Evolutionary conservation across 2,888 invertebrate species (phyloP).

Genomic region (Fragum whitleyi): DNA sequence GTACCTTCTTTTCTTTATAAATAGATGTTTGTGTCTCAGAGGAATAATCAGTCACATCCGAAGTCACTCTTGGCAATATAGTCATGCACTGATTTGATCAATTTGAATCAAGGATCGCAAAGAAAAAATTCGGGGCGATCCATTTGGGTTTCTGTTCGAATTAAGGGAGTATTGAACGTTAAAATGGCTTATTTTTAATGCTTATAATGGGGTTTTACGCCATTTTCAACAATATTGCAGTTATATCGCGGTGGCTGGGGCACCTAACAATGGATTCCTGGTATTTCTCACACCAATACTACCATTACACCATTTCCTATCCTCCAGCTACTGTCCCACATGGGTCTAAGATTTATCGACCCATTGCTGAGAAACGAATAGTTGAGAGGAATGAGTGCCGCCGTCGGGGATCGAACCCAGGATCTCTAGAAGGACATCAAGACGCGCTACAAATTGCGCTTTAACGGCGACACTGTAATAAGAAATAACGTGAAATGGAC

Average conservation of each 20-base stretch:
- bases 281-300: not conserved
- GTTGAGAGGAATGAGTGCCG: not conserved
- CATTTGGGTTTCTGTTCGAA: too few relatives aligned
- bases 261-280: not conserved
- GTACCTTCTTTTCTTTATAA: too few relatives aligned
- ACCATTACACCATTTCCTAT: not conserved
- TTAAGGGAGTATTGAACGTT: too few relatives aligned
- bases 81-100: too few relatives aligned
- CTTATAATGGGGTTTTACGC: not conserved
- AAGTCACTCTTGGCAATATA: too few relatives aligned
- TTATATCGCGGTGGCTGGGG: too few relatives aligned
- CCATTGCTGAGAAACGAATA: not conserved
- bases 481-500: too few relatives aligned
- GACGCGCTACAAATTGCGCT: not conserved
- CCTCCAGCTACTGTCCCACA: not conserved
- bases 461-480: not conserved
- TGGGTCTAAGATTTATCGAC: not conserved
- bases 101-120: too few relatives aligned
- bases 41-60: too few relatives aligned
- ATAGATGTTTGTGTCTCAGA: too few relatives aligned
- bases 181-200: too few relatives aligned
- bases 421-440: not conserved
- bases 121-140: too few relatives aligned
- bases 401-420: not conserved
- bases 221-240: not conserved